Base-by-base conservation (phyloP, 2,797 vertebrate species). In the Galagoides demidoff region DNA sequence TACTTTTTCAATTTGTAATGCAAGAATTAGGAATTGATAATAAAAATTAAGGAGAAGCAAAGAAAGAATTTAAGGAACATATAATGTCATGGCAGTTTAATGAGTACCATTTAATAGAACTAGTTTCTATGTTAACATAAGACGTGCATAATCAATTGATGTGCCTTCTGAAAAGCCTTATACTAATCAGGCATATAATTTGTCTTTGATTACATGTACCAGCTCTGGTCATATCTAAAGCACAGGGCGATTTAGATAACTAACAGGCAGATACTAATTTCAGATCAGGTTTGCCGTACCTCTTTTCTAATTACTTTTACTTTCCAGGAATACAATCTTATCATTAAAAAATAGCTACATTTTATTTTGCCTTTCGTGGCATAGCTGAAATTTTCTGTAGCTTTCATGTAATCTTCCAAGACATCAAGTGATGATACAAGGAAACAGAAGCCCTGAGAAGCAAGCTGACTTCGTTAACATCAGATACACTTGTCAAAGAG, bases 231-330 rank as follows among this genome's bases (percentile, higher is more conserved):
- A 55, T 61, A 82, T 96, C 76, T 85, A 37, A 7, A 94, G 45
- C 55, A 77, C 66, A 43, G 27, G 39, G 19, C 43, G 37, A 37
- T 39, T 94, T 81, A 71, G 37, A 25, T 68, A 78, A 77, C 27
- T 85, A 39, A 63, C 52, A 57, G 3, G 27, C 34, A 34, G 70
- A 13, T n/a, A 52, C 37, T 83, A 39, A 14, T 57, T 95, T 96
- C n/a, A 85, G 29, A 64, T 90, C 59, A 95, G 31, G 25, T 55
- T 88, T 90, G 81, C 23, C 17, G 20, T 78, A 25, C n/a, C 5
- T 88, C 39, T 59, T 93, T 94, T 83, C 81, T 95, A 64, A 76
- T 84, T 70, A 83, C 77, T 88, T 39, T 91, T 91, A 55, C 11
- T 70, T 84, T 27, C 37, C 49, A 43, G 25, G 12, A 87, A 89